A percentile compares a stretch with the other conserved stretches of the same genome.
These are phyloP conservation scores for Alouatta palliata DNA, from an alignment of 2,113 vertebrate genomes.

Conservation along the genomic window DNA sequence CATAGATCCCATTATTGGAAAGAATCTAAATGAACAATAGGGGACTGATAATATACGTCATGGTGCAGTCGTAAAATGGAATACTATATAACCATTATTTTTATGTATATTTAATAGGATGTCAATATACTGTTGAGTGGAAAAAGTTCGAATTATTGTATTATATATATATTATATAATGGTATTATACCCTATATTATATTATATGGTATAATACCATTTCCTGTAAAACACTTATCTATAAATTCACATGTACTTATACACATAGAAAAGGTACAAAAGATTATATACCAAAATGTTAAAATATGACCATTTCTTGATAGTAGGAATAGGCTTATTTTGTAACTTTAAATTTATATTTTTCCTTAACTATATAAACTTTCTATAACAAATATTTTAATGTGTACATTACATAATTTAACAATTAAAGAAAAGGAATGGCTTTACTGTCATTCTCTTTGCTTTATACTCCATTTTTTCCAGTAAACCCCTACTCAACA, in stretches of 20 bases:
- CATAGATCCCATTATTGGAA: neutral
- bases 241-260: constrained; percentile 16
- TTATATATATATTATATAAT: too few species aligned
- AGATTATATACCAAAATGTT: neutral
- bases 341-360: constrained; percentile 21
- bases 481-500: neutral
- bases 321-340: neutral
- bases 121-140: neutral
- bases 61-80: neutral
- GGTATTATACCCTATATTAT: neutral
- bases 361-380: constrained; percentile 6
- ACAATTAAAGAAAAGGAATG: neutral
- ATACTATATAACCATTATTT: constrained; percentile 25
- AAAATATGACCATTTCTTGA: neutral
- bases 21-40: neutral
- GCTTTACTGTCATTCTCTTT: neutral
- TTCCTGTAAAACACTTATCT: neutral
- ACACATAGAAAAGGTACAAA: neutral
- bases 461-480: constrained; percentile 15
- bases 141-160: neutral
- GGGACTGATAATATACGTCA: neutral
- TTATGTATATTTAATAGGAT: neutral
- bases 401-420: neutral
- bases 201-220: neutral
- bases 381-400: constrained; percentile 23